Evolutionary conservation across 2,113 vertebrate genomes (phyloP).

Genomic region (Pteruthius melanotis): DNA sequence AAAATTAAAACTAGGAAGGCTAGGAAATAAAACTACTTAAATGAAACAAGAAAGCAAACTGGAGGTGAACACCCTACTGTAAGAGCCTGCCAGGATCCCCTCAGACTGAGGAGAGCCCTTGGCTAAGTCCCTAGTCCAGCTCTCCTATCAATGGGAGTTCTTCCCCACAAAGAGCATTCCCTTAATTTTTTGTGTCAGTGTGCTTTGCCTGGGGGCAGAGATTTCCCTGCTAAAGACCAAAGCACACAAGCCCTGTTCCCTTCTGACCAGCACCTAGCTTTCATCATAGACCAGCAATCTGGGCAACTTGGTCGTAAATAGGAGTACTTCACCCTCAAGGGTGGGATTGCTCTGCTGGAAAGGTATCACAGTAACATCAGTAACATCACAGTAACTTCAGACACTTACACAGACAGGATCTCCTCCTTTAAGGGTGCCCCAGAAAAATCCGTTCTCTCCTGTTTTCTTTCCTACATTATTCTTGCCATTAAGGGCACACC

Average conservation of each 20-base stretch:
- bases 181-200: not conserved
- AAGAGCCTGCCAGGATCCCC: not conserved
- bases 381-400: not conserved
- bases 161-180: fast-evolving
- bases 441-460: not conserved
- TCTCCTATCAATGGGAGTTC: not conserved
- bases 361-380: not conserved
- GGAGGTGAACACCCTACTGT: not conserved
- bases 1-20: not conserved
- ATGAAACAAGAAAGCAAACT: not conserved
- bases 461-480: not conserved
- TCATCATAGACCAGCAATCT: not conserved
- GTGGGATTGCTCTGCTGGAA: not conserved
- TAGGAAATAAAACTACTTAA: not conserved
- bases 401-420: not conserved
- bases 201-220: not conserved
- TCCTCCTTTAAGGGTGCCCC: not conserved
- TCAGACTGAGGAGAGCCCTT: not conserved
- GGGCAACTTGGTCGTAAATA: not conserved
- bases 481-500: not conserved
- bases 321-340: not conserved
- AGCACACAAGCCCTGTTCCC: not conserved
- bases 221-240: not conserved
- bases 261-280: not conserved
- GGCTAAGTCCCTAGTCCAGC: not conserved